Percentiles rank a stretch among this genome's conserved stretches.
Conservation (phyloP, 2,113 vertebrate species). For the Lycocorax pyrrhopterus region DNA sequence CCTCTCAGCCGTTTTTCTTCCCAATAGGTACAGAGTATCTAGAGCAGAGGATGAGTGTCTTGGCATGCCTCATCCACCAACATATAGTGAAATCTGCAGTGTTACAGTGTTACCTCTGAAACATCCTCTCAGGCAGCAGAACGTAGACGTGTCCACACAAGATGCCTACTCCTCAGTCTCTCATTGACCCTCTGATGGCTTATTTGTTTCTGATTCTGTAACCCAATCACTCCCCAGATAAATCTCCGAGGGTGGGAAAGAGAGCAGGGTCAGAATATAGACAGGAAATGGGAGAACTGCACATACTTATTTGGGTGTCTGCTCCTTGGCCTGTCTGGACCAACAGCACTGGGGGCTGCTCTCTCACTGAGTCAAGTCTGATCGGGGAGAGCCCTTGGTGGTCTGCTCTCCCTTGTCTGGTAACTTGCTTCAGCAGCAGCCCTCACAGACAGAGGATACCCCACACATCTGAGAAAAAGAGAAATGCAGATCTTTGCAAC, state of each 20-base stretch:
- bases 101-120: background rate
- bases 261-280: slow-evolving; percentile 8
- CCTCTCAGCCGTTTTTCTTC: background rate
- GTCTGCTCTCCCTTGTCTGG: background rate
- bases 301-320: slow-evolving; percentile 22
- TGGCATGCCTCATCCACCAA: background rate
- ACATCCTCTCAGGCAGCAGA: background rate
- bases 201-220: slow-evolving; percentile 20
- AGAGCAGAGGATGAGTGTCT: background rate
- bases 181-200: background rate
- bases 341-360: background rate
- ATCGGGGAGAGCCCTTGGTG: background rate
- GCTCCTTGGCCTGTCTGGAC: slow-evolving; percentile 18
- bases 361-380: background rate
- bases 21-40: background rate
- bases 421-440: background rate
- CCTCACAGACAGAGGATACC: background rate
- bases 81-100: background rate
- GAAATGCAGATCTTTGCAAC: background rate
- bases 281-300: slow-evolving; percentile 31
- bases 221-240: slow-evolving; percentile 20
- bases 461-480: background rate
- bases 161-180: background rate
- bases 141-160: background rate
- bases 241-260: slow-evolving; percentile 29